A percentile compares a stretch with the other conserved stretches of the same genome.
Evolutionary conservation across 2,113 vertebrate genomes (phyloP).

Genomic region (Osmerus eperlanus): DNA sequence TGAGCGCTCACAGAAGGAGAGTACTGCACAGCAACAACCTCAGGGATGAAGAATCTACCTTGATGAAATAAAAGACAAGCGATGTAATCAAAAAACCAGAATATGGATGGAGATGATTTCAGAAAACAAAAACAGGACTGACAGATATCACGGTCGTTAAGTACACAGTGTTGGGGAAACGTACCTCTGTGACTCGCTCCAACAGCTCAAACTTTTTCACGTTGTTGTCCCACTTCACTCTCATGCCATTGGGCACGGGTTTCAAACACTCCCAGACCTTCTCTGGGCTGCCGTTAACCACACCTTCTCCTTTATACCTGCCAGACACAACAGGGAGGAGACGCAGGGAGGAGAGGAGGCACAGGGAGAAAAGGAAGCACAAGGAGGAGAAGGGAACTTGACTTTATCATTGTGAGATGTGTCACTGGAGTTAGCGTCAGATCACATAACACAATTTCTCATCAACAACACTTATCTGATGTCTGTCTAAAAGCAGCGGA

Average conservation of each 20-base stretch:
- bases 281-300: conserved; percentile 68
- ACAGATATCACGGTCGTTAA: background rate
- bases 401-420: no score
- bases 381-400: no score
- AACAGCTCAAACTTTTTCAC: conserved; percentile 83
- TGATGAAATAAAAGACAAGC: no score
- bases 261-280: conserved; percentile 87
- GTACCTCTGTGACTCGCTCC: conserved; percentile 78
- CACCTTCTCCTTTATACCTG: conserved; percentile 87
- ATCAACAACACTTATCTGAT: no score
- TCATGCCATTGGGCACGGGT: conserved; percentile 76
- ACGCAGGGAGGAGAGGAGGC: background rate
- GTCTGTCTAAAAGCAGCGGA: no score
- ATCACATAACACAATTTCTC: no score
- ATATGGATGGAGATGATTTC: background rate
- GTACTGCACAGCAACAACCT: no score
- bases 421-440: no score
- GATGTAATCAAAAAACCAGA: no score
- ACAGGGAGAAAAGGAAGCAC: no score
- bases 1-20: no score
- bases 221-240: conserved; percentile 90
- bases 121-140: background rate
- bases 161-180: background rate
- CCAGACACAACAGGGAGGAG: background rate
- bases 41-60: no score